phyloP scores from a whole-genome alignment of 1,140 invertebrate genomes.

The Macrocentrus cingulum region DNA sequence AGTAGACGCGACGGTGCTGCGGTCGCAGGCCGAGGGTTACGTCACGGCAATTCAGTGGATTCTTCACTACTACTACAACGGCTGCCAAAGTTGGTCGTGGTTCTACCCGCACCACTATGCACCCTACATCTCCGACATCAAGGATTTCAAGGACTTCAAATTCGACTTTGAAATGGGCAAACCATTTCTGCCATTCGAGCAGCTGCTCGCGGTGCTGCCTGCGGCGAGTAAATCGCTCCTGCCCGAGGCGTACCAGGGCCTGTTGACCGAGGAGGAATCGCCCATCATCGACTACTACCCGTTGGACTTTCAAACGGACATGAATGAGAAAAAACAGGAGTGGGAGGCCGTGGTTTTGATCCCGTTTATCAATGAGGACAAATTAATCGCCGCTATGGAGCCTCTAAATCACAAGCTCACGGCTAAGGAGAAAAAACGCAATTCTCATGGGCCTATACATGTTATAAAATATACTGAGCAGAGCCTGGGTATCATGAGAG shows the following conservation, averaged over 20 bases:
- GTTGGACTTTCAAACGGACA: constrained; percentile 81
- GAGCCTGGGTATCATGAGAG: constrained; percentile 58
- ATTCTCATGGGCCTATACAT: constrained; percentile 83
- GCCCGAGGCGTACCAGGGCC: constrained; percentile 76
- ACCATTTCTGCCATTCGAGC: constrained; percentile 94
- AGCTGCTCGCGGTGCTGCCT: constrained; percentile 90
- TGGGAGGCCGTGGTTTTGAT: constrained; percentile 98
- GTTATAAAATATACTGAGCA: constrained; percentile 71
- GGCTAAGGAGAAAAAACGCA: constrained; percentile 73
- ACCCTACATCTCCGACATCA: constrained; percentile 92
- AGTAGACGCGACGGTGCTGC: constrained; percentile 73
- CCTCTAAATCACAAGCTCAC: constrained; percentile 69
- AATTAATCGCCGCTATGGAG: constrained; percentile 68
- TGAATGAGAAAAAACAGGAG: constrained; percentile 92
- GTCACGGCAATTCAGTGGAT: constrained; percentile 95
- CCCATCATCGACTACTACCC: constrained; percentile 91
- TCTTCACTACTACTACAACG: constrained; percentile 94
- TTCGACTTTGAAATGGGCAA: constrained; percentile 79
- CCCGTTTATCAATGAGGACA: constrained; percentile 88
- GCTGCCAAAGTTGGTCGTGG: constrained; percentile 96
- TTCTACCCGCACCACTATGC: constrained; percentile 96
- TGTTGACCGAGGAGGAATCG: constrained; percentile 82
- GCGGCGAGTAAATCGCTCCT: constrained; percentile 79
- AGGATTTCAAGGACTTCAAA: constrained; percentile 73
- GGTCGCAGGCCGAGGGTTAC: constrained; percentile 84